These are phyloP conservation scores for Ceratothoa steindachneri DNA, from an alignment of 2,888 invertebrate species.

Conservation along the genomic window DNA sequence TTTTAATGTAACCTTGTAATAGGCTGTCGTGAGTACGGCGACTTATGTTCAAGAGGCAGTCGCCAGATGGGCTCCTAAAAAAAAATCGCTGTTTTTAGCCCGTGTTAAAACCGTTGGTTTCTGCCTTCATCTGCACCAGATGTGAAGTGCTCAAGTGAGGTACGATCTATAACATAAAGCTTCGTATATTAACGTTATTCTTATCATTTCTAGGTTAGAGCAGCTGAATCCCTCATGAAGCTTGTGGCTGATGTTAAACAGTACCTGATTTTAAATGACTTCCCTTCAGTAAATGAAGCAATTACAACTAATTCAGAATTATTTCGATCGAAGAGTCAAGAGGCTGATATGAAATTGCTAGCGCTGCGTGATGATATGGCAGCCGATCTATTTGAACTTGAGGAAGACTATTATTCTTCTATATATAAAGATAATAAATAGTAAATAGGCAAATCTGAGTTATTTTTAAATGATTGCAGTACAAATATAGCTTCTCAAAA, in stretches of 20 bases:
- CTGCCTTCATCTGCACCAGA: too few relatives aligned
- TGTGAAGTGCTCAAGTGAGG: too few relatives aligned
- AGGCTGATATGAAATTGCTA: slow-evolving; percentile 88
- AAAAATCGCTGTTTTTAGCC: too few relatives aligned
- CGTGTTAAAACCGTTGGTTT: too few relatives aligned
- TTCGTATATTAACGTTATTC: too few relatives aligned
- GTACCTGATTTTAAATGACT: slow-evolving; percentile 94
- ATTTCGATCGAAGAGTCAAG: slow-evolving; percentile 76
- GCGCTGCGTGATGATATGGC: slow-evolving; percentile 90
- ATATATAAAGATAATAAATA: slow-evolving; percentile 62
- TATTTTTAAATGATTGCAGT: background rate
- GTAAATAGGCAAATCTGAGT: background rate
- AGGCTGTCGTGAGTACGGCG: too few relatives aligned
- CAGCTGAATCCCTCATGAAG: slow-evolving; percentile 94
- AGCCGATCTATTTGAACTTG: slow-evolving; percentile 82
- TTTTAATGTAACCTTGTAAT: too few relatives aligned
- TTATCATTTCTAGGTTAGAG: slow-evolving; percentile 76
- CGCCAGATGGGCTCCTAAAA: too few relatives aligned
- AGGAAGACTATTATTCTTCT: slow-evolving; percentile 88
- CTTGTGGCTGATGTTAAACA: slow-evolving; percentile 96
- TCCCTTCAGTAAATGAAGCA: slow-evolving; percentile 94
- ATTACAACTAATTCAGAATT: slow-evolving; percentile 88
- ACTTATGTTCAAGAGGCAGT: too few relatives aligned
- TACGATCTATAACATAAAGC: too few relatives aligned
- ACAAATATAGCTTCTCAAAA: background rate